Evolutionary conservation across 92 coral and sea anemone species (phyloP), one percentile per base, ranked within the genome.

Genomic region (Scolanthus callimorphus): DNA sequence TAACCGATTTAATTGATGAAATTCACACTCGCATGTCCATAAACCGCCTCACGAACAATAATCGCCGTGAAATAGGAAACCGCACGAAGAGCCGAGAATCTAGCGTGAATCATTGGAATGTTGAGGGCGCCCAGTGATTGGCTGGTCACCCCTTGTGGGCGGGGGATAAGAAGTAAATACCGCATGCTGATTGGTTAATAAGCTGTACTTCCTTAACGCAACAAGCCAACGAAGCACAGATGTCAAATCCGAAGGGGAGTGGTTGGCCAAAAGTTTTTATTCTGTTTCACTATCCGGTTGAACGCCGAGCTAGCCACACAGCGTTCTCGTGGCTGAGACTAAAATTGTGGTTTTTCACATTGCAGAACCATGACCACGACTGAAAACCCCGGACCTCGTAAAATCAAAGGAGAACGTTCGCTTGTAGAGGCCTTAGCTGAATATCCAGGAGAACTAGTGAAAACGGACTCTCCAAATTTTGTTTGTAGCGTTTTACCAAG

Each of bases 401-500:
- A 94, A 84, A 90, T 94, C 77, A 94, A 90, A 77, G 99, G 99
- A 65, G 99, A 94, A 74, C 82, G 99, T 65, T 94, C 99, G 77
- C 95, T 94, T 78, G 80, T 89, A 65, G 99, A 94, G 79, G 99
- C 99, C 21, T 80, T 94, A 55, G 96, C 99, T 20, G 99, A 94
- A 67, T 94, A 94, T 71, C 99, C 99, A 52, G 99, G 99, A 62
- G 99, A 94, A 82, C 80, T 94, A 44, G 99, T 94, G 49, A 94
- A 94, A 85, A 94, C 99, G 46, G 99, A 94, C 74, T 94, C 99
- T 25, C 99, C 99, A 70, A 94, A 94, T 74, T 94, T 94, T 71
- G 99, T 94, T 49, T 94, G 99, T 69, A 94, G 99, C 58, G 99
- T 94, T 60, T 73, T 94, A 65, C 99, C 99, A 61, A 88, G 96